Evolutionary conservation across 2,113 vertebrate species (phyloP).

Genomic region (Papio anubis): DNA sequence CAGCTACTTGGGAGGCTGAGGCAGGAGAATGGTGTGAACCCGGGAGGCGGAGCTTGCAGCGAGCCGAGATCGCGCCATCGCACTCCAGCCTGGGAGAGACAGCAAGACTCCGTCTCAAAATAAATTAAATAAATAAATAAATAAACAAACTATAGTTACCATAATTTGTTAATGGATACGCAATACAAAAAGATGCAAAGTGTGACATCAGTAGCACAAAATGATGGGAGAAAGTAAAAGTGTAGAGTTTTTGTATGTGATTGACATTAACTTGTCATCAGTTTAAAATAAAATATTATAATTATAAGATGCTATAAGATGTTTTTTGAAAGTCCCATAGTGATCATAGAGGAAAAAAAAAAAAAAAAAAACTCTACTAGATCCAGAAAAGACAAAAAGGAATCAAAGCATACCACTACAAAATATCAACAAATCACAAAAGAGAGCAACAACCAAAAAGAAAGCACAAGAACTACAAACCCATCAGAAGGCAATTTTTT

Average conservation of each 20-base stretch:
- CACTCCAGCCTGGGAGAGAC: too few species aligned
- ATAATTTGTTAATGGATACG: background rate
- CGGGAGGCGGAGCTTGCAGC: too few species aligned
- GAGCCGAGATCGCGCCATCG: too few species aligned
- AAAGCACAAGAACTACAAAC: background rate
- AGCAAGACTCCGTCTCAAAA: too few species aligned
- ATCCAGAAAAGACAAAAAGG: background rate
- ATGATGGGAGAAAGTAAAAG: background rate
- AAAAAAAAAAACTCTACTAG: background rate
- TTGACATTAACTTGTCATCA: background rate
- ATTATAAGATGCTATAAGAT: background rate
- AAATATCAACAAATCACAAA: background rate
- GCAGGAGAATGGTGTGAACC: too few species aligned
- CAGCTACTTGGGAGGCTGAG: too few species aligned
- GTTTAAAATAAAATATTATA: background rate
- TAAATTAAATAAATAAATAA: too few species aligned
- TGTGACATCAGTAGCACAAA: background rate
- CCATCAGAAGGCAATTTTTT: background rate
- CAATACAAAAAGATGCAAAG: background rate
- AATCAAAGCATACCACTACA: background rate
- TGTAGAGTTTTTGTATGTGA: background rate
- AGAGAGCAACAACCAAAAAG: background rate
- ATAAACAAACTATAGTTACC: background rate
- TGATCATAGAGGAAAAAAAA: background rate
- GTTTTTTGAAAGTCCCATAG: background rate